Evolutionary conservation across 2,113 vertebrate species (phyloP), one percentile per base, ranked within the genome.

Genomic region (Lycocorax pyrrhopterus): DNA sequence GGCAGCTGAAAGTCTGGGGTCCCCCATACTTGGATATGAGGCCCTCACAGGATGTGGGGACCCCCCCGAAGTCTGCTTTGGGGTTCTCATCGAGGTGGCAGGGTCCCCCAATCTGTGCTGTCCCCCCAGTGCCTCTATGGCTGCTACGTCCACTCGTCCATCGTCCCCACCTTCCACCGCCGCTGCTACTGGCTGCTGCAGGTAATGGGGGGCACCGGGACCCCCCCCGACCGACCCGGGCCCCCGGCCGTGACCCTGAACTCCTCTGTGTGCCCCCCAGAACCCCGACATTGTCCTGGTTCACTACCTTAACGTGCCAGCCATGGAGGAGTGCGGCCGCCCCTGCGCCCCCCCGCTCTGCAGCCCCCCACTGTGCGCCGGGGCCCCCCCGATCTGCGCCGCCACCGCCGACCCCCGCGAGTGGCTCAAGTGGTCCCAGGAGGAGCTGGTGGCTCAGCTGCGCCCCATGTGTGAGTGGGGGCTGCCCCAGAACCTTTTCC

Each of bases 371-470:
- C 59, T 66, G 2, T 75, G 82, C 4, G 1, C 71, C 18, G 69
- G 59, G 51, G 59, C 82, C 52, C 71, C 83, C 49, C 83, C 60
- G 7, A 4, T 76, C 72, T 76, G 83, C 26, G 49, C 68, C 1
- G 80, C 80, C 39, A 4, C 39, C 16, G 39, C 81, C 4, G 62
- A 59, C 62, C 83, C 83, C 52, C 72, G 72, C 1, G 83, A 86
- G 52, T 86, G 83, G 83, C 83, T 86, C 72, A 75, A 86, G 83
- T 76, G 72, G 83, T 86, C 83, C 32, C 83, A 86, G 83, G 83
- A 86, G 15, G 83, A 86, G 62, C 52, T 86, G 44, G 83, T 86
- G 83, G 83, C 83, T 9, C 83, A 86, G 72, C 83, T 86, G 52
- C 83, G 83, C 72, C 83, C 83, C 52, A 86, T 86, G 83, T 76